These are phyloP conservation scores for Drosophila picticornis DNA, from an alignment of 2,888 invertebrate genomes.

Conservation along the genomic window DNA sequence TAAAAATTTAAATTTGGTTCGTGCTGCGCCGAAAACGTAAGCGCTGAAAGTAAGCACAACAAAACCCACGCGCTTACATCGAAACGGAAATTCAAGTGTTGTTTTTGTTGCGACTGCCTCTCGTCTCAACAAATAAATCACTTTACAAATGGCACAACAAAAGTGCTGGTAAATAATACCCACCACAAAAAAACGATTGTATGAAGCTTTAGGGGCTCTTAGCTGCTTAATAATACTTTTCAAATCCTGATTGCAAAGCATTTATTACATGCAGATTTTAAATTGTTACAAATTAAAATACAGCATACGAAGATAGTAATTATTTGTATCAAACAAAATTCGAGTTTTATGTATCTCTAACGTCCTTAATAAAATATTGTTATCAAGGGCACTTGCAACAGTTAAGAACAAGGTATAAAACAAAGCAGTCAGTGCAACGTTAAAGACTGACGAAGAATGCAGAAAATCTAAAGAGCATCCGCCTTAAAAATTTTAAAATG, in stretches of 20 bases:
- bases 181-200: slow-evolving; percentile 24
- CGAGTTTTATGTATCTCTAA: not conserved
- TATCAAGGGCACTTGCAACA: not conserved
- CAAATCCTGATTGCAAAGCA: too few relatives aligned
- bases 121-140: slow-evolving; percentile 54
- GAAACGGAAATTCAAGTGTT: slow-evolving; percentile 45
- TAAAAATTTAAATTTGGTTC: slow-evolving; percentile 78
- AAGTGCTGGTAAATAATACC: slow-evolving; percentile 35
- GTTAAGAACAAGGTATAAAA: not conserved
- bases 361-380: not conserved
- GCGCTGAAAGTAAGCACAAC: slow-evolving; percentile 68
- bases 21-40: slow-evolving; percentile 60
- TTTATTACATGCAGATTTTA: too few relatives aligned
- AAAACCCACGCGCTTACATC: slow-evolving; percentile 21
- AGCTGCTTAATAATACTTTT: not conserved
- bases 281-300: not conserved
- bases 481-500: not conserved
- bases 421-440: too few relatives aligned
- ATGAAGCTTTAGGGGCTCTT: slow-evolving; percentile 4
- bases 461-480: not conserved
- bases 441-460: too few relatives aligned
- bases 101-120: slow-evolving; percentile 15
- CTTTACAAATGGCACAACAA: slow-evolving; percentile 51
- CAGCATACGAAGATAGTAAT: not conserved
- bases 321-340: not conserved